Evolutionary conservation across 2,888 invertebrate species (phyloP).

Genomic region (Clivina fossor): DNA sequence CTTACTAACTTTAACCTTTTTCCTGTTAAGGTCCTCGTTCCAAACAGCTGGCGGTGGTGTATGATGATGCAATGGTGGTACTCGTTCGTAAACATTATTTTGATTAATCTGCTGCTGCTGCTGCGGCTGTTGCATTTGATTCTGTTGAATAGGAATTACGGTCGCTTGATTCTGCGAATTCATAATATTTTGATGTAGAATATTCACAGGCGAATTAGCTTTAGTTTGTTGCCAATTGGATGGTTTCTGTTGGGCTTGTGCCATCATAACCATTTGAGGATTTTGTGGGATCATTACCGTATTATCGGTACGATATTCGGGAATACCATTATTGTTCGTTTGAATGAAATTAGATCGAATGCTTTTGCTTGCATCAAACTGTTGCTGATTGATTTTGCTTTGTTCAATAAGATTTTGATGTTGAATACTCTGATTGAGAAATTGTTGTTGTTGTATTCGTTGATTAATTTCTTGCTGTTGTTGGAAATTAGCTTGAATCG

Average conservation of each 20-base stretch:
- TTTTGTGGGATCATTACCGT: constrained; percentile 54
- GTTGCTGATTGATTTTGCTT: constrained; percentile 42
- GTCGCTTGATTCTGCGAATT: constrained; percentile 35
- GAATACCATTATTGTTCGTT: constrained; percentile 39
- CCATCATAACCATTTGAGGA: constrained; percentile 59
- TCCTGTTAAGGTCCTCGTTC: constrained; percentile 61
- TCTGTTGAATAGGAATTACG: constrained; percentile 19
- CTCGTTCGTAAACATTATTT: constrained; percentile 65
- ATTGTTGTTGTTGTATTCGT: constrained; percentile 44
- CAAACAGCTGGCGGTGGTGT: constrained; percentile 60
- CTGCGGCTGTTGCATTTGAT: constrained; percentile 42
- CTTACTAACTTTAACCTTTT: constrained; percentile 57
- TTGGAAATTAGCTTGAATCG: constrained; percentile 44
- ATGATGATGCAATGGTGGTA: constrained; percentile 74
- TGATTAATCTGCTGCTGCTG: constrained; percentile 45
- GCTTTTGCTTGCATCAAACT: constrained; percentile 50
- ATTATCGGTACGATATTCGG: constrained; percentile 46
- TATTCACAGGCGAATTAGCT: constrained; percentile 37
- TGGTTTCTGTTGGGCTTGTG: constrained; percentile 57
- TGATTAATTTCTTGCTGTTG: constrained; percentile 42
- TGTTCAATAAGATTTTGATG: constrained; percentile 30
- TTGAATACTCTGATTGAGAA: constrained; percentile 39
- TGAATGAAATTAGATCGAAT: constrained; percentile 43
- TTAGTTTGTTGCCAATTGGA: constrained; percentile 63
- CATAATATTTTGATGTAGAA: constrained; percentile 28